Conservation (phyloP, 1,140 invertebrate species). For the Phymastichus coffea region DNA sequence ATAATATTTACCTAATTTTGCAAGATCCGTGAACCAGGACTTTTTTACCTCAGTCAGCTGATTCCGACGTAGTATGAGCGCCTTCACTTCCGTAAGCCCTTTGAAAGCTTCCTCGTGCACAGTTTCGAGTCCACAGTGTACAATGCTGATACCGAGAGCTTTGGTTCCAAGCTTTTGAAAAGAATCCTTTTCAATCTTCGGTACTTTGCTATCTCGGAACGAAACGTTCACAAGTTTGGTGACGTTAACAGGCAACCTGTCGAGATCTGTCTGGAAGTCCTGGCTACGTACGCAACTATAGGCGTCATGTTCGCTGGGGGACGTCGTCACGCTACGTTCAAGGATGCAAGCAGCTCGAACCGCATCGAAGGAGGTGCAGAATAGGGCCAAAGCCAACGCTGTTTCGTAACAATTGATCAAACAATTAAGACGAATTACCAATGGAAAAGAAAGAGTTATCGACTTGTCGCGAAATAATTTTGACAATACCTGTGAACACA, state of each 20-base stretch:
- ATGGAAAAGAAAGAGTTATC: no score
- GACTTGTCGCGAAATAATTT: no score
- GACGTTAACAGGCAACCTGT: not conserved
- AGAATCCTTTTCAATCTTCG: not conserved
- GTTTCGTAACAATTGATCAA: no score
- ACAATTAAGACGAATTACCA: no score
- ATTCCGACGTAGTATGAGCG: slow-evolving; percentile 7
- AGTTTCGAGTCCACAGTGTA: slow-evolving; percentile 5
- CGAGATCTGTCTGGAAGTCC: slow-evolving; percentile 5
- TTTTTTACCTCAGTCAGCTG: slow-evolving; percentile 4
- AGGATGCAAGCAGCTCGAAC: slow-evolving; percentile 7
- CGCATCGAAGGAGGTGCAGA: not conserved
- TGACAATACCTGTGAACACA: slow-evolving; percentile 16
- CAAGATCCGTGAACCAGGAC: slow-evolving; percentile 19
- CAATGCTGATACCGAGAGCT: slow-evolving; percentile 11
- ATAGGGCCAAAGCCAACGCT: not conserved
- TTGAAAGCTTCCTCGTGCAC: slow-evolving; percentile 5
- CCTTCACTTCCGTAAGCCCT: slow-evolving; percentile 11
- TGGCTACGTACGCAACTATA: slow-evolving; percentile 18
- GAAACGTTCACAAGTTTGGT: slow-evolving; percentile 9
- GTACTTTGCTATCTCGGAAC: not conserved
- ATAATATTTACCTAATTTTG: slow-evolving; percentile 13
- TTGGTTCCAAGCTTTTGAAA: slow-evolving; percentile 14
- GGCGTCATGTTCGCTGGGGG: slow-evolving; percentile 13
- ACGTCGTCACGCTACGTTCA: slow-evolving; percentile 7